Conservation (phyloP, 2,888 invertebrate species). For the Machimus atricapillus region DNA sequence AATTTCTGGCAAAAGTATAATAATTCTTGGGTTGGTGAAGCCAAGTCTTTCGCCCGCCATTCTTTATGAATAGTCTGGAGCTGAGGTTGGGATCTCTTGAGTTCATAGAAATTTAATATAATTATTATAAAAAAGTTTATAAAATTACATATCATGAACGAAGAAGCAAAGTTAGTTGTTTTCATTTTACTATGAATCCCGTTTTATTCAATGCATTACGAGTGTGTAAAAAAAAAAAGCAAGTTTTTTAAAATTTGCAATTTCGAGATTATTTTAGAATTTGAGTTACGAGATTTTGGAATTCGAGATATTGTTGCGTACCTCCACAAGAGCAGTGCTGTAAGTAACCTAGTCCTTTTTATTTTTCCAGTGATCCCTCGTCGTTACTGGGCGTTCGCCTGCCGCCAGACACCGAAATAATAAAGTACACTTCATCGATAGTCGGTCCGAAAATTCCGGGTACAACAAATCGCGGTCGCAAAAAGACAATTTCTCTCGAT, state of each 20-base stretch:
- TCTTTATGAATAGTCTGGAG: too few species aligned
- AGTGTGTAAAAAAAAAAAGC: too few species aligned
- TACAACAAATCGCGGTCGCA: constrained; percentile 82
- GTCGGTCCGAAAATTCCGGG: constrained; percentile 87
- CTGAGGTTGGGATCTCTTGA: too few species aligned
- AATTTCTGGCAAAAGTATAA: too few species aligned
- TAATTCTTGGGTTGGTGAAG: too few species aligned
- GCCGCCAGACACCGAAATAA: constrained; percentile 89
- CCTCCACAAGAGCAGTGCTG: neutral
- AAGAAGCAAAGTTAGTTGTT: too few species aligned
- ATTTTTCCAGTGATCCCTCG: constrained; percentile 73
- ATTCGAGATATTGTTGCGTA: constrained; percentile 29
- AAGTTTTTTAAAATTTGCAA: neutral
- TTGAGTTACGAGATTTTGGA: neutral
- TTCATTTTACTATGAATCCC: too few species aligned
- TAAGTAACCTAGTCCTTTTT: neutral
- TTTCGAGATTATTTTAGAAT: neutral
- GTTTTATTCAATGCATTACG: too few species aligned
- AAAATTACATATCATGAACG: too few species aligned
- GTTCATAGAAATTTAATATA: too few species aligned
- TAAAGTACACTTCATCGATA: constrained; percentile 87
- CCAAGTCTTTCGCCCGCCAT: too few species aligned
- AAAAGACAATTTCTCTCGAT: constrained; percentile 88
- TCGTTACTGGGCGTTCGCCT: constrained; percentile 83
- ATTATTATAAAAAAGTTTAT: too few species aligned